These are phyloP conservation scores for Notoglanidium macrostoma DNA, from an alignment of 2,797 vertebrate species.

Conservation along the genomic window DNA sequence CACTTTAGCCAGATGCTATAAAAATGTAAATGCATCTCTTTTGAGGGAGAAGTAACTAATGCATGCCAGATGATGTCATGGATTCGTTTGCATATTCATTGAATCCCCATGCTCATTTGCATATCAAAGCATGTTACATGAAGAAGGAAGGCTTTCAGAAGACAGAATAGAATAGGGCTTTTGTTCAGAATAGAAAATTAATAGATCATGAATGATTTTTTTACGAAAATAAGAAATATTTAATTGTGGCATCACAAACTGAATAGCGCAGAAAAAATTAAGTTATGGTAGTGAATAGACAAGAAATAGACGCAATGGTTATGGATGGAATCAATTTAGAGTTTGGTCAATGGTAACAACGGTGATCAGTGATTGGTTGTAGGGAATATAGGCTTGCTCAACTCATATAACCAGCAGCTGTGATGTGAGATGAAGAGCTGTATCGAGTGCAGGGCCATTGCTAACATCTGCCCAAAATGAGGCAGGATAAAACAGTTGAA, in stretches of 20 bases:
- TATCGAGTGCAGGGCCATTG: neutral
- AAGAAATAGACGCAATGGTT: neutral
- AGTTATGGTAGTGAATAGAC: neutral
- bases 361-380: neutral
- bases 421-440: too few species aligned
- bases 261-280: neutral
- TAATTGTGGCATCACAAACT: slow-evolving; percentile 1
- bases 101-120: neutral
- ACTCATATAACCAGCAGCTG: neutral
- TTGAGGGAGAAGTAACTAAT: neutral
- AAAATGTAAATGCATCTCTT: slow-evolving; percentile 20
- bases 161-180: neutral
- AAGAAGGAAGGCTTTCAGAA: neutral
- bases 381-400: neutral
- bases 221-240: neutral
- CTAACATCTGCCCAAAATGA: neutral
- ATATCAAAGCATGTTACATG: slow-evolving; percentile 5
- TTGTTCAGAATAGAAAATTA: neutral
- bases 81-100: slow-evolving; percentile 8
- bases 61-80: neutral
- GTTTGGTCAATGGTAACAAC: neutral
- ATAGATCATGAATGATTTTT: neutral
- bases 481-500: too few species aligned
- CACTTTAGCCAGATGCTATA: neutral
- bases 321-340: neutral